These are phyloP conservation scores for Peromyscus nudipes DNA, from an alignment of 2,797 vertebrate species.

Conservation along the genomic window DNA sequence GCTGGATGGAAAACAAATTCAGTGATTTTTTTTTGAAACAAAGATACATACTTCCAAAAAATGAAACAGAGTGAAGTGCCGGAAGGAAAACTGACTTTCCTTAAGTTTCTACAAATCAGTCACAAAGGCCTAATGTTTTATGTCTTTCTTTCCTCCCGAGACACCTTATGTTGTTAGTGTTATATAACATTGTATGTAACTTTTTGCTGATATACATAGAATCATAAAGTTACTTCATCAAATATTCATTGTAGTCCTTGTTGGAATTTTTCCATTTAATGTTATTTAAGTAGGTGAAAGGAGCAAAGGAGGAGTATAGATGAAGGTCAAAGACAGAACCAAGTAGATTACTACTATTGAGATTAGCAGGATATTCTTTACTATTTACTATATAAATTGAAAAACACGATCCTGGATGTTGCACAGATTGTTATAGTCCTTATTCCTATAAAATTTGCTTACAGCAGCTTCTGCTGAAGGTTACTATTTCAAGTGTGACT, in stretches of 20 bases:
- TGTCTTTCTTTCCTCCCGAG: neutral
- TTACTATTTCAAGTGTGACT: neutral
- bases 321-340: neutral
- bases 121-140: fast-evolving
- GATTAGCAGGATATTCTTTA: neutral
- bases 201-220: neutral
- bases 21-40: constrained; percentile 78
- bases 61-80: neutral
- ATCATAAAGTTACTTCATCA: constrained; percentile 22
- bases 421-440: neutral
- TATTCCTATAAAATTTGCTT: neutral
- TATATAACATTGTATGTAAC: neutral
- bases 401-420: neutral
- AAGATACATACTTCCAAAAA: constrained; percentile 77
- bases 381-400: neutral
- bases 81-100: neutral
- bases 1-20: constrained; percentile 86
- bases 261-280: neutral
- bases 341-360: neutral
- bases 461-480: neutral
- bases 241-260: neutral
- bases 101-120: neutral
- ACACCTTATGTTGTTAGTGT: neutral
- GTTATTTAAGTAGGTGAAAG: neutral
- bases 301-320: neutral